Conservation (phyloP, 2,888 invertebrate species). For the Diploptera punctata region DNA sequence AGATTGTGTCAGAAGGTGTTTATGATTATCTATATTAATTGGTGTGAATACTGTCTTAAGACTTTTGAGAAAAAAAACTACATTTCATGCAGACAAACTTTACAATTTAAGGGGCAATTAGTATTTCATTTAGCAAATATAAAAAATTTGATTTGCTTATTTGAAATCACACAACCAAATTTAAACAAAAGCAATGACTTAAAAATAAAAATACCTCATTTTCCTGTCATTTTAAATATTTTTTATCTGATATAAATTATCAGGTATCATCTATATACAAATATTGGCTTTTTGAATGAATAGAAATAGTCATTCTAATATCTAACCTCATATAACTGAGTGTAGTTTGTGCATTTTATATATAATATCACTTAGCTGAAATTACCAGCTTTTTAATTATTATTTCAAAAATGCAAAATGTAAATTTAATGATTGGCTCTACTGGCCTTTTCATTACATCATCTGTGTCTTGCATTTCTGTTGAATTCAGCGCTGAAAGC, state of each 20-base stretch:
- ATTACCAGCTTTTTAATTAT: not conserved
- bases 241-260: not conserved
- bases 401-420: not conserved
- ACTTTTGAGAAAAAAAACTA: not conserved
- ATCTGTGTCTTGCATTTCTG: slow-evolving; percentile 49
- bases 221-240: not conserved
- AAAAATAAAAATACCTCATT: not conserved
- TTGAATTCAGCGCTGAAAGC: slow-evolving; percentile 54
- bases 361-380: not conserved
- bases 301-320: not conserved
- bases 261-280: not conserved
- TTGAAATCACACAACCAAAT: not conserved
- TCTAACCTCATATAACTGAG: not conserved
- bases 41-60: too few species aligned
- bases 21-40: too few species aligned
- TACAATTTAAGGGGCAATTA: not conserved
- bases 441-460: slow-evolving; percentile 21
- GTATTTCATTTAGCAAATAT: not conserved
- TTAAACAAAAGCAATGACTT: not conserved
- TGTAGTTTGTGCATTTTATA: not conserved
- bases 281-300: not conserved
- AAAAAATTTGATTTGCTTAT: not conserved
- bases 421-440: not conserved
- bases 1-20: too few species aligned
- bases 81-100: not conserved